Base-by-base conservation (phyloP, 2,888 invertebrate genomes). In the Dryocosmus kuriphilus region DNA sequence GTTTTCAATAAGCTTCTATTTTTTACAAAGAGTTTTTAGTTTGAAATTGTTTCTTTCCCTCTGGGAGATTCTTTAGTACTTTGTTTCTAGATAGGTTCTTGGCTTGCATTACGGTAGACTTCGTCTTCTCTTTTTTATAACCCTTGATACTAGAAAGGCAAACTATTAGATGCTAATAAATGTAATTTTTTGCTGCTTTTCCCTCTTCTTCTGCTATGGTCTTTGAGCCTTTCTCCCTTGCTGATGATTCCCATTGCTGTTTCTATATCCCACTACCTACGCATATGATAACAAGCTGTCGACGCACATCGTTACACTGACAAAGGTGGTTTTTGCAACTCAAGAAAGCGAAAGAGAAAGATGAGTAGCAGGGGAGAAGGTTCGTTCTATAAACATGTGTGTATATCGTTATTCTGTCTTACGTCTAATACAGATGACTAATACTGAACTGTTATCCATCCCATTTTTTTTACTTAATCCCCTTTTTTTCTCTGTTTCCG, bases 281-380 rank as follows among this genome's bases (percentile, higher is more conserved):
- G 57, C 65, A 30, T 14, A 65, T 41, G 77, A 77, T 77, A 77
- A 63, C 67, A 77, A 46, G 51, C 75, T 75, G 75, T 75, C 75
- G 61, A 67, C 46, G 71, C 60, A 67, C 76, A 78, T 76, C 76
- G 71, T 78, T 78, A 78, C 61, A 16, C 71, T 76, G 76, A 76
- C 62, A 71, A 71, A 76, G 78, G 55, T 76, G 22, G 61, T 78
- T 76, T 76, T 78, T 76, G 77, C 63, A 75, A 61, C 46, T 14
- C 41, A 75, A 67, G 67, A 67, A 65, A 41, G 41, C 65, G 19
- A 51, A 75, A 75, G 74, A 27, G 76, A 61, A 55, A 79, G 65
- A 81, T 79, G 63, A 78, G 65, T 65, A 75, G 61, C 61, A 51
- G 73, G 79, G 71, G 73, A 73, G 67, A 60, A 75, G 73, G 77